phyloP scores from a whole-genome alignment of 2,888 invertebrate genomes.

The Brenthis daphne region DNA sequence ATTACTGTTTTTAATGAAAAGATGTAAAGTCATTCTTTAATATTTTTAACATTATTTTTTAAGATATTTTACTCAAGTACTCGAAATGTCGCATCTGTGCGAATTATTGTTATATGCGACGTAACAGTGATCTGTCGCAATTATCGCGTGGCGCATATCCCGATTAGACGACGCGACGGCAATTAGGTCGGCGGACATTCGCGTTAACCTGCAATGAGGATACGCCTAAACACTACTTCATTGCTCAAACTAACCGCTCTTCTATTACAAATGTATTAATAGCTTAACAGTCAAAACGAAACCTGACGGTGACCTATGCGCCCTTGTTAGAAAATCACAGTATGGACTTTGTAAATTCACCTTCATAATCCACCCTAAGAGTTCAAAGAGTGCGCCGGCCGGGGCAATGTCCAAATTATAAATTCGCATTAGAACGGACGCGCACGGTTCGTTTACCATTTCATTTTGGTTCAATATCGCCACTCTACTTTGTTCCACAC shows the following conservation, averaged over 20 bases:
- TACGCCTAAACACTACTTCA: conserved; percentile 75
- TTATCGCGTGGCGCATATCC: conserved; percentile 81
- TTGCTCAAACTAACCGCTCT: conserved; percentile 62
- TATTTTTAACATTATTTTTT: neutral
- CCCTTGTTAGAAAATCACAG: conserved; percentile 77
- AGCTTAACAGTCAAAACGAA: conserved; percentile 46
- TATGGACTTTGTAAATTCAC: conserved; percentile 75
- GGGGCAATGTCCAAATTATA: conserved; percentile 82
- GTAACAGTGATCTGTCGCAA: conserved; percentile 71
- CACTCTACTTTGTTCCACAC: conserved; percentile 82
- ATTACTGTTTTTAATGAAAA: neutral
- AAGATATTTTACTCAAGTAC: neutral
- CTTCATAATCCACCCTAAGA: conserved; percentile 63
- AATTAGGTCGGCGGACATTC: conserved; percentile 81
- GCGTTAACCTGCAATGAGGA: conserved; percentile 81
- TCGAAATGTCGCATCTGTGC: conserved; percentile 45
- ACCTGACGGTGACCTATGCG: conserved; percentile 37
- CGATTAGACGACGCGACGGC: conserved; percentile 78
- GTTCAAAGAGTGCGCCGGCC: conserved; percentile 77
- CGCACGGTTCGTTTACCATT: conserved; percentile 82
- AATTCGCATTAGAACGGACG: conserved; percentile 83
- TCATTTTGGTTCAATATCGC: conserved; percentile 82
- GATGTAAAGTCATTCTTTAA: neutral
- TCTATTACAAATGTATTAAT: conserved; percentile 57
- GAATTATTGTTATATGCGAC: conserved; percentile 34